Base-by-base conservation (phyloP, 2,888 invertebrate genomes). In the Ornithoptera priamus region DNA sequence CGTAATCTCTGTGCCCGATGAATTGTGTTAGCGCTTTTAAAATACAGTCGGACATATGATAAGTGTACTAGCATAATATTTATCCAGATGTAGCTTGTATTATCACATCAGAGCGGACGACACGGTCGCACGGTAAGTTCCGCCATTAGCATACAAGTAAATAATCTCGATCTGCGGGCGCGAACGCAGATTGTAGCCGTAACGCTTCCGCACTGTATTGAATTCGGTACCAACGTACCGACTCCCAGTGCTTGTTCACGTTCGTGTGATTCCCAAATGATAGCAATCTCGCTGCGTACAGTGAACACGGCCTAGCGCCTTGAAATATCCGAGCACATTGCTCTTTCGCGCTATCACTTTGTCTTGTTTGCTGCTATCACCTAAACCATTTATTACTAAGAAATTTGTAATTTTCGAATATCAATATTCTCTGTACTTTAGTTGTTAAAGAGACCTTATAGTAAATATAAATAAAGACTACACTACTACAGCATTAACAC, bases 131-230 rank as follows among this genome's bases (percentile, higher is more conserved):
- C 88, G 88, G 87, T 87, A 88, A 89, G 86, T 85, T 85, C 81
- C 83, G 71, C 81, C 78, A 92, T 92, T 91, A 87, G 90, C 92
- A 92, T 92, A 92, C 90, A 92, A 90, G 90, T 83, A 88, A 58
- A 87, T 87, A 87, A 91, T 90, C 89, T 85, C 86, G 90, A 90
- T 90, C 85, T 86, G 78, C 81, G 81, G 79, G 81, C 83, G 83
- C 85, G 81, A 81, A 75, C 80, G 85, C 85, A 86, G 89, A 89
- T 90, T 89, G 83, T 85, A 79, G 84, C 81, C 80, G 83, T 83
- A 79, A 80, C 81, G 82, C 90, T 90, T 90, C 92, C 90, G 90
- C 86, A 79, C 83, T 85, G 84, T 86, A 90, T 90, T 88, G 86
- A 90, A 89, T 90, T 90, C 80, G 87, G 88, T 86, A 81, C 84